Conservation (phyloP, 2,797 vertebrate species). For the Microctenopoma steveboyesi region DNA sequence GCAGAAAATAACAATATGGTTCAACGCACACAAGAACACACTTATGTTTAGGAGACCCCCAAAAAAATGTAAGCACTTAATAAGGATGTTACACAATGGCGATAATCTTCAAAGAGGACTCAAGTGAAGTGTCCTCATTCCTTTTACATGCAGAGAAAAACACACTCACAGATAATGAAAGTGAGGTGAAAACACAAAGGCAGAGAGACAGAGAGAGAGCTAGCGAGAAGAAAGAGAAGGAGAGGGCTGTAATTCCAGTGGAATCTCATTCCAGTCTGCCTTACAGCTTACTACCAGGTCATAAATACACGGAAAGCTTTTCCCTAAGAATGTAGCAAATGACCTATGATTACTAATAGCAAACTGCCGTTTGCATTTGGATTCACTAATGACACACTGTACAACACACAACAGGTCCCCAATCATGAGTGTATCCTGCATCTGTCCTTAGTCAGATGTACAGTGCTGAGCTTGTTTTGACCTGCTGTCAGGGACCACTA, state of each 20-base stretch:
- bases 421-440: constrained; percentile 13
- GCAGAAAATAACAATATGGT: constrained; percentile 26
- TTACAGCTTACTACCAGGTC: constrained; percentile 77
- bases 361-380: constrained; percentile 29
- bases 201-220: not conserved
- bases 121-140: constrained; percentile 51
- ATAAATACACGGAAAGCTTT: constrained; percentile 67
- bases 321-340: constrained; percentile 75
- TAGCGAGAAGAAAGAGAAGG: not conserved
- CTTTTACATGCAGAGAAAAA: constrained; percentile 23
- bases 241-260: constrained; percentile 38
- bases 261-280: constrained; percentile 58
- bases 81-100: constrained; percentile 64
- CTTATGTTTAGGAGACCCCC: constrained; percentile 43
- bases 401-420: constrained; percentile 16
- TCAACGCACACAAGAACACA: constrained; percentile 54
- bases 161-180: constrained; percentile 38
- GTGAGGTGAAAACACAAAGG: constrained; percentile 29
- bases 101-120: constrained; percentile 75
- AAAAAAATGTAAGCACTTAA: constrained; percentile 61
- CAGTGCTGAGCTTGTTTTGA: constrained; percentile 41
- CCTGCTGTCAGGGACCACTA: constrained; percentile 22
- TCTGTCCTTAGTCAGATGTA: constrained; percentile 30
- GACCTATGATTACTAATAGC: constrained; percentile 67
- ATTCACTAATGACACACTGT: constrained; percentile 33